Evolutionary conservation across 1,140 invertebrate genomes (phyloP), one percentile per base, ranked within the genome.

Genomic region (Drosophila ambigua): DNA sequence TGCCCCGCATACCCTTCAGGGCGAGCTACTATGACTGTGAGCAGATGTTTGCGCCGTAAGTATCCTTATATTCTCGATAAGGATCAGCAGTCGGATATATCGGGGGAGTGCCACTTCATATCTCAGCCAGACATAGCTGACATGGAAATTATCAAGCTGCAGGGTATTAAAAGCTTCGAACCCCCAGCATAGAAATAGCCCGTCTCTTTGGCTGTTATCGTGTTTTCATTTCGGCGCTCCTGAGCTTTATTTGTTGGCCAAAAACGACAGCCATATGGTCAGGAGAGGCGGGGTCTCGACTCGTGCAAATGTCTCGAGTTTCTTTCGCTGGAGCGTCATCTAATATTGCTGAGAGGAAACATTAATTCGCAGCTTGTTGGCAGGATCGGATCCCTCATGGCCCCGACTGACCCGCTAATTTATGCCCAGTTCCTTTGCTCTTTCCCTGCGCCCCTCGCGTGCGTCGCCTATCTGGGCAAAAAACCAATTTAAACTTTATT

Each of bases 401-500:
- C 39, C 16, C 31, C 39, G 61, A 57, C 51, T 54, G 51, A 69
- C 65, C 35, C 43, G 57, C 54, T 71, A 60, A 71, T 72, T 72
- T 72, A 71, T 72, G n/a, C n/a, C 16, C 20, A 16, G n/a, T 8
- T 15, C 16, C 16, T 72, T 71, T 51, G 43, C 39, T 69, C 52
- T 69, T 51, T 69, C 26, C 65, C 61, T 68, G 20, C 66, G 65
- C 8, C 28, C 7, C 31, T 16, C 50, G 50, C 43, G 49, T 67
- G 50, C 13, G 43, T 20, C 20, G 20, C n/a, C 63, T 67, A 69
- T 69, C 66, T 68, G 57, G 16, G 28, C 5, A 65, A 46, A 57
- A 74, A 65, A 39, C 63, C 72, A 75, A 76, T 76, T 76, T 76
- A 58, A 59, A 66, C 64, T 76, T 76, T 75, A 75, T 76, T 76